phyloP scores from a whole-genome alignment of 2,797 vertebrate genomes.

The Rhinichthys osculus region DNA sequence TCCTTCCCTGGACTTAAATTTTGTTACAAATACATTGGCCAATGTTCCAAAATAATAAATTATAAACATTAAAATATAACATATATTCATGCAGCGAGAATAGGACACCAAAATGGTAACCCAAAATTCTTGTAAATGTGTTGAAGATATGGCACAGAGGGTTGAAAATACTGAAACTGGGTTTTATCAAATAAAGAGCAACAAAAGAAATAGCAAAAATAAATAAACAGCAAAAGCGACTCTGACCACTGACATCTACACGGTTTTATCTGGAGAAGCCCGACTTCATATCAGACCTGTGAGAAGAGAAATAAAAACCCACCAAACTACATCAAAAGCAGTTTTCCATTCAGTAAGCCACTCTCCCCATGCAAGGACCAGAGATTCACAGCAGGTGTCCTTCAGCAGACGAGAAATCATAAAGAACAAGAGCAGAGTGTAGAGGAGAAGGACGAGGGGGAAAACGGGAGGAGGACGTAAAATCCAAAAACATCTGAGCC shows the following conservation, averaged over 20 bases:
- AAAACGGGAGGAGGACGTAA: constrained; percentile 56
- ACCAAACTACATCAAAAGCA: constrained; percentile 73
- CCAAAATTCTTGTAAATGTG: neutral
- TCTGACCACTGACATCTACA: neutral
- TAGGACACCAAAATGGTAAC: neutral
- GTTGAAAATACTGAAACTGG: too few relatives aligned
- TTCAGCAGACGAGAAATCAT: constrained; percentile 70
- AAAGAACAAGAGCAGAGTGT: constrained; percentile 29
- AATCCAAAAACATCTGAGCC: constrained; percentile 70
- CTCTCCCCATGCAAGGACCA: constrained; percentile 74
- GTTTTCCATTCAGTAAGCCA: constrained; percentile 70
- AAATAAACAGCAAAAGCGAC: too few relatives aligned
- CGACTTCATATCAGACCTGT: constrained; percentile 17
- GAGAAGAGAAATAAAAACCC: constrained; percentile 50
- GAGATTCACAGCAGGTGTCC: constrained; percentile 78
- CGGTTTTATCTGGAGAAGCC: constrained; percentile 39
- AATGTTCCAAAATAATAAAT: neutral
- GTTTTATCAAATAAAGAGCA: too few relatives aligned
- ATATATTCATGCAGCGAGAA: neutral
- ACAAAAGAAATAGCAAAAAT: neutral
- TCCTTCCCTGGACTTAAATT: neutral
- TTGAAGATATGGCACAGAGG: too few relatives aligned
- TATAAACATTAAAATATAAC: neutral
- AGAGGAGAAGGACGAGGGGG: constrained; percentile 58
- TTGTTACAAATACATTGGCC: neutral